Conservation (phyloP, 1,140 invertebrate species). For the Caenorhabditis tropicalis region DNA sequence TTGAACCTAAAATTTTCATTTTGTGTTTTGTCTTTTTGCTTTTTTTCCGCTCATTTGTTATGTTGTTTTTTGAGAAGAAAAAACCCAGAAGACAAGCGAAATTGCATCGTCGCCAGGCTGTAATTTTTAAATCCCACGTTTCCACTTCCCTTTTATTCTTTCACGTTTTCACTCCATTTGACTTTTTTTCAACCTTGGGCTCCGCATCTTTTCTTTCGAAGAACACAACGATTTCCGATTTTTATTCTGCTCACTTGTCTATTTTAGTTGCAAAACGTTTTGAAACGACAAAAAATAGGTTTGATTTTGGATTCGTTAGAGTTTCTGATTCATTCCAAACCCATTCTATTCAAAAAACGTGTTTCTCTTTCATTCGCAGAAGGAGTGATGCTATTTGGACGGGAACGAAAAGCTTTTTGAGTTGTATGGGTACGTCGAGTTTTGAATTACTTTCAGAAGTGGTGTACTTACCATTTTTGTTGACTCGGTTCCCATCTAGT, state of each 20-base stretch:
- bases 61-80: neutral
- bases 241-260: neutral
- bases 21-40: neutral
- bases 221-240: conserved; percentile 31
- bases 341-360: neutral
- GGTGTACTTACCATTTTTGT: conserved; percentile 10
- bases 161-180: neutral
- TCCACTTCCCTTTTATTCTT: conserved; percentile 4
- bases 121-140: conserved; percentile 35
- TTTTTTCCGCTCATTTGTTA: neutral
- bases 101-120: neutral
- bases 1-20: neutral
- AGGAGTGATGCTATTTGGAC: neutral
- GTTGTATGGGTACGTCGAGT: neutral
- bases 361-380: neutral
- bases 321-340: neutral
- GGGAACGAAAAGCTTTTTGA: neutral
- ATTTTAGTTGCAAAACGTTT: neutral
- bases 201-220: neutral
- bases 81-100: neutral
- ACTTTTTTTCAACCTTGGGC: neutral
- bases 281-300: neutral
- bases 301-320: neutral
- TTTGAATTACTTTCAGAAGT: conserved; percentile 6
- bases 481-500: neutral